A percentile compares a stretch with the other conserved stretches of the same genome.
Evolutionary conservation across 1,140 invertebrate species (phyloP).

Genomic region (Teleopsis dalmanni): DNA sequence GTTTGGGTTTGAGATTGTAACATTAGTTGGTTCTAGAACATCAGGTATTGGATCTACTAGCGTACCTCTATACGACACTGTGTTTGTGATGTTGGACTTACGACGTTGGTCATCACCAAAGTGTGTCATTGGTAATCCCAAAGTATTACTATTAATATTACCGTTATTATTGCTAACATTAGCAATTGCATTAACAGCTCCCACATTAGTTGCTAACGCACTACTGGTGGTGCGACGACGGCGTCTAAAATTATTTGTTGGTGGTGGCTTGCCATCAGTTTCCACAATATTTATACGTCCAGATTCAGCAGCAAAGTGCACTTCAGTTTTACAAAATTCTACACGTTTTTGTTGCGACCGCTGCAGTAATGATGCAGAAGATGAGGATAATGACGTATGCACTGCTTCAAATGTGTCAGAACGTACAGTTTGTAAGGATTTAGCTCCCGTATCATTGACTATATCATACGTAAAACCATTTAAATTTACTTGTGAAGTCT

Average conservation of each 20-base stretch:
- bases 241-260: conserved; percentile 67
- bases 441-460: conserved; percentile 9
- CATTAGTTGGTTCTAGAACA: conserved; percentile 20
- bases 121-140: conserved; percentile 22
- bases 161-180: too few relatives aligned
- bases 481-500: conserved; percentile 32
- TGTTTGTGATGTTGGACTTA: conserved; percentile 24
- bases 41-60: conserved; percentile 29
- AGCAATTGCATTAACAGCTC: too few relatives aligned
- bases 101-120: conserved; percentile 32
- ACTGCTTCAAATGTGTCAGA: conserved; percentile 15
- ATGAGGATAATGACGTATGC: conserved; percentile 37
- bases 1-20: conserved; percentile 21
- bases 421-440: neutral
- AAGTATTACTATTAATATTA: too few relatives aligned
- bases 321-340: conserved; percentile 77
- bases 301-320: conserved; percentile 76
- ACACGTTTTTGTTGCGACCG: conserved; percentile 57
- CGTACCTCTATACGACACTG: conserved; percentile 32
- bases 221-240: conserved; percentile 49
- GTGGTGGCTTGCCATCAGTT: conserved; percentile 74
- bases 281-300: conserved; percentile 79
- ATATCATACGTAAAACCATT: conserved; percentile 30
- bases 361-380: conserved; percentile 12
- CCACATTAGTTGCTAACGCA: too few relatives aligned